Conservation (phyloP, 2,888 invertebrate species). For the Ferrisia virgata region DNA sequence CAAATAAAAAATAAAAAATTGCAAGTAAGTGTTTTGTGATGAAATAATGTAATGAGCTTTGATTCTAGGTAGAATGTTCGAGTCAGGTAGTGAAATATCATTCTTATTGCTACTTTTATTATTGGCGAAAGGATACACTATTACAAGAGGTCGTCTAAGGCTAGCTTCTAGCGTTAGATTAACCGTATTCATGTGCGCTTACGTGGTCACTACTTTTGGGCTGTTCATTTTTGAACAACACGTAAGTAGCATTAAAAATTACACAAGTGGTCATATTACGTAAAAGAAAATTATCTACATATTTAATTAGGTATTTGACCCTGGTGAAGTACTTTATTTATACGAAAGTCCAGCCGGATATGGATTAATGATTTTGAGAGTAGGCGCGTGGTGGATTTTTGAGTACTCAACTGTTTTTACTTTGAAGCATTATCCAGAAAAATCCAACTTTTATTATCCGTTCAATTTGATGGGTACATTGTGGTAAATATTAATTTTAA, state of each 20-base stretch:
- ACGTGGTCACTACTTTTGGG: conserved; percentile 68
- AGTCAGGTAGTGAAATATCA: conserved; percentile 69
- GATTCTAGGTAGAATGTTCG: conserved; percentile 66
- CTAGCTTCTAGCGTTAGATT: conserved; percentile 70
- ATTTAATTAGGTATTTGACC: conserved; percentile 72
- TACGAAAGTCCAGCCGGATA: conserved; percentile 91
- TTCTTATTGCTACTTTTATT: conserved; percentile 76
- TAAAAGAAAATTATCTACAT: background rate
- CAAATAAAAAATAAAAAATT: no score
- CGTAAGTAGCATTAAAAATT: background rate
- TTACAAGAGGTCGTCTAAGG: conserved; percentile 78
- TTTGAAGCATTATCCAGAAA: conserved; percentile 77
- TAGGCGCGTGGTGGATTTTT: conserved; percentile 81
- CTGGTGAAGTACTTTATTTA: conserved; percentile 82
- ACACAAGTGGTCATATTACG: no score
- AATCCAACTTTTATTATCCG: conserved; percentile 77
- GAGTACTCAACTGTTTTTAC: conserved; percentile 68
- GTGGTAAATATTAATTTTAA: conserved; percentile 59
- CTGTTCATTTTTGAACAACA: conserved; percentile 78
- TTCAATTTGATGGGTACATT: conserved; percentile 77
- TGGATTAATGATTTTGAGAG: conserved; percentile 69
- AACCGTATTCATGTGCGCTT: conserved; percentile 74
- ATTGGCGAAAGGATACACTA: conserved; percentile 85
- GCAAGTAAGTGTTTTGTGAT: no score
- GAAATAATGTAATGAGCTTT: no score